Evolutionary conservation across 2,888 invertebrate genomes (phyloP).

Genomic region (Caenorhabditis angaria): DNA sequence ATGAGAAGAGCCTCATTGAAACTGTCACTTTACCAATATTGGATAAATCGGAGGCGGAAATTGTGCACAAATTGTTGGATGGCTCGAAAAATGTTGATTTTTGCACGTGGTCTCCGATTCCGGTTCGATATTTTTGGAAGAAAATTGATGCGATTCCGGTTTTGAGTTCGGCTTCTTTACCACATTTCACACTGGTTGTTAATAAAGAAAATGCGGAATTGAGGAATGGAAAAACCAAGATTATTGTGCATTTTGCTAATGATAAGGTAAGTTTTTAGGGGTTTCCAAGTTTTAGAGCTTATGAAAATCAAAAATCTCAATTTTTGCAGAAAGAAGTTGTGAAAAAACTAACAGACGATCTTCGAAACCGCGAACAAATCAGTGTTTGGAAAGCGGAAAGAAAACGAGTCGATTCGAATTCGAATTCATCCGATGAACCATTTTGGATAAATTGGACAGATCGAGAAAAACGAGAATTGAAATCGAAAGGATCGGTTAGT

Average conservation of each 20-base stretch:
- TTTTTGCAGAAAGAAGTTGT: slow-evolving; percentile 24
- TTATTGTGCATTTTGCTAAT: slow-evolving; percentile 41
- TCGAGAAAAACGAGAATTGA: slow-evolving; percentile 33
- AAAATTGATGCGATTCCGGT: neutral
- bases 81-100: slow-evolving; percentile 25
- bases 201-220: slow-evolving; percentile 46
- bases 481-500: slow-evolving; percentile 33
- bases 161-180: slow-evolving; percentile 42
- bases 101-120: slow-evolving; percentile 28
- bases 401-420: slow-evolving; percentile 31
- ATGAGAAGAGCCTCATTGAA: neutral
- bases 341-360: slow-evolving; percentile 36
- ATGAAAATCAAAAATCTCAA: neutral
- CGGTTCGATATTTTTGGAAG: slow-evolving; percentile 28
- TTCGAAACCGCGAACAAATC: slow-evolving; percentile 30
- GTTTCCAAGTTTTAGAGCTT: neutral
- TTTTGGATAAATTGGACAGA: slow-evolving; percentile 38
- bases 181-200: slow-evolving; percentile 49
- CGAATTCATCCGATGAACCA: slow-evolving; percentile 17
- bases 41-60: slow-evolving; percentile 15
- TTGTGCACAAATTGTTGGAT: slow-evolving; percentile 23
- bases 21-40: slow-evolving; percentile 18
- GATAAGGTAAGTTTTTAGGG: slow-evolving; percentile 19
- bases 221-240: slow-evolving; percentile 50
- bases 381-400: slow-evolving; percentile 46